Conservation (phyloP, 2,113 vertebrate genomes). For the Psophia crepitans region DNA sequence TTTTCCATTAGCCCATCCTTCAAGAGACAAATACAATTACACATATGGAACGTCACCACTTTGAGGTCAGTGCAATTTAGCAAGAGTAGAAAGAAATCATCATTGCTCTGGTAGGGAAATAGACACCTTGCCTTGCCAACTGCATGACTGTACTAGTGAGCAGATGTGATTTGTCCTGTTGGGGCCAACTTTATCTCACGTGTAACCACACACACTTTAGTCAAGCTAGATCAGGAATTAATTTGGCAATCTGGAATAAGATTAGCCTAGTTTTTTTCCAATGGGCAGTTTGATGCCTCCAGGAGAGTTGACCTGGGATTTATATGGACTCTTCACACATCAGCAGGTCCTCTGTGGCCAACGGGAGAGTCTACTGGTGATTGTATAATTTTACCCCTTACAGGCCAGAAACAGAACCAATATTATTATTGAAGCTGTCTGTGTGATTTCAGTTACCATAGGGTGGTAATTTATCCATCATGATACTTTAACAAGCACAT, state of each 20-base stretch:
- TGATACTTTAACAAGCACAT: background rate
- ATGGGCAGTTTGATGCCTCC: fast-evolving
- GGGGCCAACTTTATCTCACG: background rate
- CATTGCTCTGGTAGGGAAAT: background rate
- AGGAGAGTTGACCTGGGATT: background rate
- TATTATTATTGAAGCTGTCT: background rate
- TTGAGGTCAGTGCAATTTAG: background rate
- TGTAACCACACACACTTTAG: background rate
- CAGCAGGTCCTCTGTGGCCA: background rate
- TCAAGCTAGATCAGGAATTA: background rate
- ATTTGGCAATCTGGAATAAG: background rate
- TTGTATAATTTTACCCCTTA: background rate
- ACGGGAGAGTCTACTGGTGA: background rate
- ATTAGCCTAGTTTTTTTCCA: background rate
- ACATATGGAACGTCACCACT: background rate
- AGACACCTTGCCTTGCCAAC: background rate
- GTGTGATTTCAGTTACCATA: background rate
- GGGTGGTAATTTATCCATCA: background rate
- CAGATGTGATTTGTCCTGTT: background rate
- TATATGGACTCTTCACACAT: background rate
- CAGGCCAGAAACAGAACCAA: background rate
- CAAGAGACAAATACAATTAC: conserved; percentile 6
- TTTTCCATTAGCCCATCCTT: conserved; percentile 3
- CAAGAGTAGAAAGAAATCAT: conserved; percentile 7
- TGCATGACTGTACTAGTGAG: background rate